Base-by-base conservation (phyloP, 2,888 invertebrate species). In the Pristionchus maxplancki region DNA sequence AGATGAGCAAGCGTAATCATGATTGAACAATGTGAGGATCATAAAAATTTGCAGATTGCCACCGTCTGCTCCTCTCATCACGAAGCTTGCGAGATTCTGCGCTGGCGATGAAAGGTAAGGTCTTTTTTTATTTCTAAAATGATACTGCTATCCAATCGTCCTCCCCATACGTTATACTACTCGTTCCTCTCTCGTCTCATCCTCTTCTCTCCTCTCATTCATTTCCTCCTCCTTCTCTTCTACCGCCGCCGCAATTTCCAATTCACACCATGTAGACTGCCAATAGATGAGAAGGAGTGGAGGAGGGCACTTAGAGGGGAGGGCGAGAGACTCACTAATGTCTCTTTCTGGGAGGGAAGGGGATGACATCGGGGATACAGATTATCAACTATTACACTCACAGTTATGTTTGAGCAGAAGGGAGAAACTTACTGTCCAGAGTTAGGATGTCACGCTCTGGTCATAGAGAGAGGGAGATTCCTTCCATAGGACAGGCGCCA, bases 71-170 rank as follows among this genome's bases (percentile, higher is more conserved):
- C 89, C 84, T 31, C 86, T 89, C 31, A 89, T 89, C 24, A 91
- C 92, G 91, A 95, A 95, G 88, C 92, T 95, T 88, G 92, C 95
- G 53, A 92, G 95, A 31, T 95, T 95, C 53, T 95, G 95, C 90
- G 93, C 94, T 83, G 93, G 94, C 53, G 95, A 95, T 89, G 92
- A 93, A 87, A 93, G 92, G 94, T 94, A 58, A 90, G n/a, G 91
- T 88, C 58, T 24, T 44, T 86, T 82, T 34, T 24, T 34, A 50
- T n/a, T 44, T 6, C 3, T 20, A 3, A 4, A 17, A 71, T 15
- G 31, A 58, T 4, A 58, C 53, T 4, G 53, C 58, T 3, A 50
- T 50, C 58, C 58, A 58, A 58, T 58, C 20, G 58, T 58, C n/a
- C 58, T n/a, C n/a, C 24, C n/a, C 4, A 58, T 58, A 48, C 24